Evolutionary conservation across 2,113 vertebrate genomes (phyloP), one percentile per base, ranked within the genome.

Genomic region (Montifringilla adamsi): DNA sequence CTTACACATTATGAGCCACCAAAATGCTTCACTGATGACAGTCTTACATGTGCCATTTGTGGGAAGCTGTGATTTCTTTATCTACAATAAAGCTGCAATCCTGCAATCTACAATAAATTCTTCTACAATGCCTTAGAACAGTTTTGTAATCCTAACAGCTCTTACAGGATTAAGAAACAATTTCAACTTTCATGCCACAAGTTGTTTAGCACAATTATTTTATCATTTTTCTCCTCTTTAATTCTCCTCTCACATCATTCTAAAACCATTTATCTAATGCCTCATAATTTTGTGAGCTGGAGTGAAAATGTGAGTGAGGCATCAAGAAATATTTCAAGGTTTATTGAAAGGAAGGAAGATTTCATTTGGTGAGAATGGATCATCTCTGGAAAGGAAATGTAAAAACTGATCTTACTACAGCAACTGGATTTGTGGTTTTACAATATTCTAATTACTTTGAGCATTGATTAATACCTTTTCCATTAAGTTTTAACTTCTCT

Each of bases 1-100:
- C 1, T 47, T 64, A 37, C 26, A 2, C 6, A 2, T 9, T 24
- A 7, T 2, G 4, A 66, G 55, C 33, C 4, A 9, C 56, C 50
- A 79, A 76, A 86, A 39, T 15, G 8, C 47, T n/a, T 50, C 88
- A 13, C 2, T 31, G 83, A 5, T 0, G 5, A 5, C 82, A 47
- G 53, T 14, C 66, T 27, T 8, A 4, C 14, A 15, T 1, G 13
- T 68, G 53, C 5, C 44, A 23, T 47, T 82, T 63, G 9, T 67
- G 50, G 69, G 83, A 76, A 92, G 35, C 49, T 79, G 19, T 41
- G n/a, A 28, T 18, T 12, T 23, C 52, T 78, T 75, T n/a, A 56
- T 15, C 52, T 47, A 15, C 68, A 60, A 31, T 10, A 21, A 89
- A 67, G 11, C 39, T 41, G 39, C 39, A 41, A 41, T 41, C 39